Percentiles rank a stretch among this genome's conserved stretches.
These are phyloP conservation scores for Orestias chungarensis DNA, from an alignment of 2,797 vertebrate genomes.

Conservation along the genomic window DNA sequence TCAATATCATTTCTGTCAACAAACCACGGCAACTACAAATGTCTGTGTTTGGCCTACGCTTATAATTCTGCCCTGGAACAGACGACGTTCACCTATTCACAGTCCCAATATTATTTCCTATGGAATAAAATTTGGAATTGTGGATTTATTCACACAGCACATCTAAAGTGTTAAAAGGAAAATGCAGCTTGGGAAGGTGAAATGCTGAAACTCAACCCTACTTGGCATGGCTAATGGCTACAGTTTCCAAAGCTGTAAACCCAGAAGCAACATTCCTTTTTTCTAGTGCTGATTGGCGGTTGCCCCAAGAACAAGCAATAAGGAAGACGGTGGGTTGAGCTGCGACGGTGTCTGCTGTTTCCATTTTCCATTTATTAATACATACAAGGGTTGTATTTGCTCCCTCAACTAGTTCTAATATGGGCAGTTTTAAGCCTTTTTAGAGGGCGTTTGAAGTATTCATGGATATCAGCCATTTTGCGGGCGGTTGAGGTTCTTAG, in stretches of 20 bases:
- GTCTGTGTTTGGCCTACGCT: neutral
- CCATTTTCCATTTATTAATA: neutral
- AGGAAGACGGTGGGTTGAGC: neutral
- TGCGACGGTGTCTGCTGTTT: too few species aligned
- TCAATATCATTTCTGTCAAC: too few species aligned
- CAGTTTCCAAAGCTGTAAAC: neutral
- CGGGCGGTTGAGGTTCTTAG: too few species aligned
- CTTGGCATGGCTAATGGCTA: neutral
- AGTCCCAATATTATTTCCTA: neutral
- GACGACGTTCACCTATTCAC: neutral
- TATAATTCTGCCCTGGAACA: neutral
- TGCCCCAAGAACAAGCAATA: neutral
- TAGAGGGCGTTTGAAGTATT: neutral
- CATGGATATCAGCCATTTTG: neutral
- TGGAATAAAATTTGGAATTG: neutral
- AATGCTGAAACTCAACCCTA: neutral
- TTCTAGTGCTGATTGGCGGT: neutral
- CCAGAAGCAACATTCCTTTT: neutral
- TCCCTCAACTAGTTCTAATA: neutral
- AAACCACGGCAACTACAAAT: too few species aligned
- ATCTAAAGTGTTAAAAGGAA: neutral
- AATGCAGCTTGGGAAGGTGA: neutral
- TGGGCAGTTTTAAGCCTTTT: neutral
- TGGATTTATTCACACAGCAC: neutral
- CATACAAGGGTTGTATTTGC: neutral